A percentile compares a stretch with the other conserved stretches of the same genome.
Evolutionary conservation across 2,888 invertebrate genomes (phyloP).

Genomic region (Clanis bilineata): DNA sequence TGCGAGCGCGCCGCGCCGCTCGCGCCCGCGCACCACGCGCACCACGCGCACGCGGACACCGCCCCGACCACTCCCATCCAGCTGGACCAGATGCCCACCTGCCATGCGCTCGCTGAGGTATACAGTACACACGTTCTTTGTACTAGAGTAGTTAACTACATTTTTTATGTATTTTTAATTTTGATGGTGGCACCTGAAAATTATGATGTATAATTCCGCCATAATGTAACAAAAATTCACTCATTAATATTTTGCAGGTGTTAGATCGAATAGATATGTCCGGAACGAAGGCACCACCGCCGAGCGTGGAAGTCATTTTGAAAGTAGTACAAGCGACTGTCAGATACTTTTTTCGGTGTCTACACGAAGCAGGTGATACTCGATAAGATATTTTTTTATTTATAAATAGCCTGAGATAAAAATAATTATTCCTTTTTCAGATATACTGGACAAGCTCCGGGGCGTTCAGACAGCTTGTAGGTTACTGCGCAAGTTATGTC

Average conservation of each 20-base stretch:
- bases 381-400: neutral
- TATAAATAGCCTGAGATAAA: neutral
- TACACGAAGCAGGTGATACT: slow-evolving; percentile 83
- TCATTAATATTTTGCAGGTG: slow-evolving; percentile 51
- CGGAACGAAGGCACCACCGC: slow-evolving; percentile 79
- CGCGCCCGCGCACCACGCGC: slow-evolving; percentile 41
- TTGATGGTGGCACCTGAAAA: too few relatives aligned
- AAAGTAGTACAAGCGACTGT: slow-evolving; percentile 87
- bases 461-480: slow-evolving; percentile 85
- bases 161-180: too few relatives aligned
- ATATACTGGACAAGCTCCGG: slow-evolving; percentile 82
- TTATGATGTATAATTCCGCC: too few relatives aligned
- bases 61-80: slow-evolving; percentile 41
- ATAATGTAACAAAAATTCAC: too few relatives aligned
- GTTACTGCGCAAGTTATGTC: slow-evolving; percentile 85
- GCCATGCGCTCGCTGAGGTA: slow-evolving; percentile 73
- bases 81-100: slow-evolving; percentile 55
- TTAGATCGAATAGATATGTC: slow-evolving; percentile 85
- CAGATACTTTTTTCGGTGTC: slow-evolving; percentile 89
- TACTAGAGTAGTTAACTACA: too few relatives aligned
- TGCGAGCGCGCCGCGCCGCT: slow-evolving; percentile 49
- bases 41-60: slow-evolving; percentile 41
- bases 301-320: slow-evolving; percentile 85
- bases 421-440: slow-evolving; percentile 63
- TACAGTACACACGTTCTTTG: neutral